These are phyloP conservation scores for Microctenopoma stevenorrisi DNA, from an alignment of 2,797 vertebrate genomes.

Conservation along the genomic window DNA sequence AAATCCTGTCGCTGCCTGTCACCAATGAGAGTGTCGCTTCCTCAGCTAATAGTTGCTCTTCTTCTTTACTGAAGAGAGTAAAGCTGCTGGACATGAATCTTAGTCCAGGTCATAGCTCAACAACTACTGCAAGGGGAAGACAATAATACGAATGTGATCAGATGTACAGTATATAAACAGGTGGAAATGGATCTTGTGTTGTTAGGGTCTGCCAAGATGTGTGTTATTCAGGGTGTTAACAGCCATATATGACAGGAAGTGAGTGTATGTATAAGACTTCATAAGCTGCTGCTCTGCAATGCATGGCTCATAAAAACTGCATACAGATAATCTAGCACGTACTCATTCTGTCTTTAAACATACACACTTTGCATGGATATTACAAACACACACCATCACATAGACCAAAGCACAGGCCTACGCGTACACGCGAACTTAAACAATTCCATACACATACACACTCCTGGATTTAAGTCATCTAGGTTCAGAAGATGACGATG, in stretches of 20 bases:
- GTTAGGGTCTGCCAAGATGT: background rate
- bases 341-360: conserved; percentile 14
- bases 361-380: conserved; percentile 9
- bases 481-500: conserved; percentile 21
- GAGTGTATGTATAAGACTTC: conserved; percentile 21
- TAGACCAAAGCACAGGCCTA: background rate
- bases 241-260: conserved; percentile 30
- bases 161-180: too few relatives aligned
- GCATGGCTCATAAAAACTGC: conserved; percentile 42
- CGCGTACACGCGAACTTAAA: conserved; percentile 11
- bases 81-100: conserved; percentile 10
- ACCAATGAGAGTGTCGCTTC: conserved; percentile 12
- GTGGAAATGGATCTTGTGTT: too few relatives aligned
- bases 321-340: conserved; percentile 15
- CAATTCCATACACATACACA: conserved; percentile 6
- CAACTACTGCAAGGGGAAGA: too few relatives aligned
- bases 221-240: background rate
- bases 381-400: conserved; percentile 11
- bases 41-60: conserved; percentile 21
- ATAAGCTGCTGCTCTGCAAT: conserved; percentile 21
- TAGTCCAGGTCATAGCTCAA: too few relatives aligned
- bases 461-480: conserved; percentile 10
- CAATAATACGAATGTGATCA: too few relatives aligned
- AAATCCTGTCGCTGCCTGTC: conserved; percentile 38
- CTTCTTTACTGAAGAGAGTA: conserved; percentile 12